Evolutionary conservation across 2,797 vertebrate species (phyloP).

Genomic region (Streptopelia turtur): DNA sequence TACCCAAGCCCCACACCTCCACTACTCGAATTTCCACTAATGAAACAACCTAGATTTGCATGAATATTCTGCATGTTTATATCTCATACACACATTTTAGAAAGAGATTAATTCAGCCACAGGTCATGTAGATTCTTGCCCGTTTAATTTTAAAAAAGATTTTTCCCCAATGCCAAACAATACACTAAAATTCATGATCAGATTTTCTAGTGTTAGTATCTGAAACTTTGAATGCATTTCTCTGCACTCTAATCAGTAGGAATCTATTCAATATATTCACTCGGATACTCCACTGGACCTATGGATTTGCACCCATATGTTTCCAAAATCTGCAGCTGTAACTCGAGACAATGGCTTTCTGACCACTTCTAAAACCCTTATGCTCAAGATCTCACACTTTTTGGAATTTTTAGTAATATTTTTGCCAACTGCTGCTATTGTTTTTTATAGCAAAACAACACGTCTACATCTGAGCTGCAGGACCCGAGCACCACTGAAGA

Average conservation of each 20-base stretch:
- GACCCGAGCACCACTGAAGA: too few species aligned
- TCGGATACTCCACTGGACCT: background rate
- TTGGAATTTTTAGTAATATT: fast-evolving
- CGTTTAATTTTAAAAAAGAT: fast-evolving
- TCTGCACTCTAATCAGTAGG: background rate
- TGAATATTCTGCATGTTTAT: background rate
- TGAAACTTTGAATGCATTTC: background rate
- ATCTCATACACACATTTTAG: background rate
- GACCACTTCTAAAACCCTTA: background rate
- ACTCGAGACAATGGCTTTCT: background rate
- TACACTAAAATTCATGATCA: background rate
- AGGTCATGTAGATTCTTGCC: background rate
- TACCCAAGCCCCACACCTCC: background rate
- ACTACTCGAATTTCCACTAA: background rate
- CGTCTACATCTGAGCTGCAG: fast-evolving
- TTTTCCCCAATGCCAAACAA: background rate
- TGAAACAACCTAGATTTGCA: background rate
- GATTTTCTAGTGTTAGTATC: fast-evolving
- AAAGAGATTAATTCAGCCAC: background rate
- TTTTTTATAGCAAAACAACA: background rate
- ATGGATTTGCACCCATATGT: fast-evolving
- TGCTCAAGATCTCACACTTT: fast-evolving
- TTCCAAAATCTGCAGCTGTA: background rate
- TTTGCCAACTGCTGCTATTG: background rate
- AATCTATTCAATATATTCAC: background rate